Evolutionary conservation across 2,113 vertebrate genomes (phyloP).

Genomic region (Jacana jacana): DNA sequence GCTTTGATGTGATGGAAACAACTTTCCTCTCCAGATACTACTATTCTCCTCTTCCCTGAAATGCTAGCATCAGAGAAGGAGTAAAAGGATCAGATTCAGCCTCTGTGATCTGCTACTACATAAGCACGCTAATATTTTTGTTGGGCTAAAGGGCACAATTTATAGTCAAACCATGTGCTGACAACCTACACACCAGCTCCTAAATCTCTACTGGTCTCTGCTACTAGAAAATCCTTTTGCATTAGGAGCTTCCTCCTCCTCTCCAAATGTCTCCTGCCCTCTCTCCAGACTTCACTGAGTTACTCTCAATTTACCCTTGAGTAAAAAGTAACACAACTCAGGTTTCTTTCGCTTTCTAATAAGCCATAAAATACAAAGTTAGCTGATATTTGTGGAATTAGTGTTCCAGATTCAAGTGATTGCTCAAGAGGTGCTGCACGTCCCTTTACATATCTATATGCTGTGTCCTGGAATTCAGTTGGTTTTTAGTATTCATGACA

Average conservation of each 20-base stretch:
- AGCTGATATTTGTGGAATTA: not conserved
- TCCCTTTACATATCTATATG: not conserved
- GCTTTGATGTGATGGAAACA: constrained; percentile 15
- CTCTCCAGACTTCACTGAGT: not conserved
- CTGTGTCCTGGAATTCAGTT: not conserved
- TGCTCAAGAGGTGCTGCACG: not conserved
- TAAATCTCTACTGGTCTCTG: constrained; percentile 25
- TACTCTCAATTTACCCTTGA: constrained; percentile 16
- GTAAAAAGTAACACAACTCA: constrained; percentile 8
- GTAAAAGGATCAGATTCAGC: not conserved
- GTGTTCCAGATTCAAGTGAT: not conserved
- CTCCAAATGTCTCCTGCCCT: not conserved
- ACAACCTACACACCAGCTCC: constrained; percentile 22
- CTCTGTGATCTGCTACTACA: constrained; percentile 16
- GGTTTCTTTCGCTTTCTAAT: not conserved
- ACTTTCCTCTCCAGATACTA: constrained; percentile 40
- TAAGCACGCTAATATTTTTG: constrained; percentile 15
- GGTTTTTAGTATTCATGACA: not conserved
- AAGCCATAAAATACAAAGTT: not conserved
- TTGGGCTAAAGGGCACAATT: constrained; percentile 47
- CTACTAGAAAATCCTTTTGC: constrained; percentile 46
- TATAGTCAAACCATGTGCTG: constrained; percentile 63
- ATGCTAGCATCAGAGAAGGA: constrained; percentile 9
- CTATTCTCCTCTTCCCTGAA: not conserved
- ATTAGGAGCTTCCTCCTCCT: not conserved